Evolutionary conservation across 2,797 vertebrate species (phyloP), one percentile per base, ranked within the genome.

Genomic region (Eulemur mongoz): DNA sequence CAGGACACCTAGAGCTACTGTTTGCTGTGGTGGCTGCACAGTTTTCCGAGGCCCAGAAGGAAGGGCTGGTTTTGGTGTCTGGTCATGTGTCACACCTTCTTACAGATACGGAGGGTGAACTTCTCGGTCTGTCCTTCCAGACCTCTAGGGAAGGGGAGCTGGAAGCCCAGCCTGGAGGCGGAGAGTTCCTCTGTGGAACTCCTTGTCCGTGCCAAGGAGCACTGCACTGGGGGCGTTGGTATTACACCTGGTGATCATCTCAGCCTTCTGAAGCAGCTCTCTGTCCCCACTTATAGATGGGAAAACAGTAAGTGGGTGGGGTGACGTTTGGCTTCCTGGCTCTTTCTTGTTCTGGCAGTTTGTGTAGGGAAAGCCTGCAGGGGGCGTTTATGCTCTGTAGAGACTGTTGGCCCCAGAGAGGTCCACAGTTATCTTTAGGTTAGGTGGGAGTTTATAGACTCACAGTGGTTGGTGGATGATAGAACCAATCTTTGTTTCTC

Each of bases 1-100:
- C 32, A 12, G 75, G 32, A 13, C 23, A 0, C 25, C 4, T 2
- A 11, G 65, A 81, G 20, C 73, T 40, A 0, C 38, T 7, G 0
- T 40, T 67, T n/a, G 75, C 25, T 14, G 1, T 15, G 3, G 15
- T 48, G 67, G 81, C 78, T 52, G n/a, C 65, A 50, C 70, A 82
- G 43, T 15, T 5, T 13, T 45, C 45, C 2, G 4, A 11, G 48
- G 35, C 78, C 78, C 50, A 69, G 73, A 48, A n/a, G 59, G 15
- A 88, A 45, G 50, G 57, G 12, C 1, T 30, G 63, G 54, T 80
- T 80, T 54, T 38, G n/a, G 3, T 11, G 11, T 23, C 73, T 17
- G 35, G 15, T n/a, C 43, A 1, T 23, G 18, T n/a, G 86, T 79
- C 25, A 14, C 35, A 27, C 40, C 17, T 69, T 17, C 82, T 48